Conservation (phyloP, 2,888 invertebrate genomes). For the Apamea sordens region DNA sequence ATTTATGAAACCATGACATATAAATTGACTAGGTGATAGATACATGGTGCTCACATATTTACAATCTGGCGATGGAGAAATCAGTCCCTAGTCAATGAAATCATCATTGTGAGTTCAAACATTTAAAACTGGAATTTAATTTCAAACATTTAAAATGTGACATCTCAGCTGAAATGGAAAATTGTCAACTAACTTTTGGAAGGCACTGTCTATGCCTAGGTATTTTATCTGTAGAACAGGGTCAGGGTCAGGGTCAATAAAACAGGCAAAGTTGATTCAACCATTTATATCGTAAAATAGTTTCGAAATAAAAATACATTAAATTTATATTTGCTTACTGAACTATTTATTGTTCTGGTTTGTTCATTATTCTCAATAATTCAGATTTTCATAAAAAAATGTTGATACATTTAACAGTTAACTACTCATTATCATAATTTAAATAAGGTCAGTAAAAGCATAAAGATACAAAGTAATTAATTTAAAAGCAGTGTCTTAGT, state of each 20-base stretch:
- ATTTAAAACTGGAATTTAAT: background rate
- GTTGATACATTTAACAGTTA: slow-evolving; percentile 50
- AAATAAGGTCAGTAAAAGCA: slow-evolving; percentile 75
- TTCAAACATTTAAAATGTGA: background rate
- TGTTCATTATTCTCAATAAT: slow-evolving; percentile 76
- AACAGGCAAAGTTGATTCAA: slow-evolving; percentile 78
- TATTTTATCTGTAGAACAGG: slow-evolving; percentile 5
- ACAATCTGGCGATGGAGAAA: no score
- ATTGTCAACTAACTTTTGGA: background rate
- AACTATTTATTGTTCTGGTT: slow-evolving; percentile 85
- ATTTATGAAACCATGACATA: no score
- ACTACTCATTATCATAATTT: slow-evolving; percentile 58
- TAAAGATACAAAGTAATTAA: slow-evolving; percentile 73
- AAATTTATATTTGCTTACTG: slow-evolving; percentile 82
- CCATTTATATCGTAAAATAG: slow-evolving; percentile 84
- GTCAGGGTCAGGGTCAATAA: slow-evolving; percentile 44
- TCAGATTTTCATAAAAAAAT: slow-evolving; percentile 50
- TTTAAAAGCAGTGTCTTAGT: slow-evolving; percentile 74
- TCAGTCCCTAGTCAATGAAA: background rate
- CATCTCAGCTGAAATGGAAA: background rate
- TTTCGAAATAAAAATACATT: slow-evolving; percentile 81
- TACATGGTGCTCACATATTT: no score
- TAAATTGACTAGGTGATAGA: no score
- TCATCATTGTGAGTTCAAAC: background rate
- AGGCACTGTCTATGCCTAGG: background rate